These are phyloP conservation scores for Troglohyphantes excavatus DNA, from an alignment of 2,888 invertebrate genomes.

Conservation along the genomic window DNA sequence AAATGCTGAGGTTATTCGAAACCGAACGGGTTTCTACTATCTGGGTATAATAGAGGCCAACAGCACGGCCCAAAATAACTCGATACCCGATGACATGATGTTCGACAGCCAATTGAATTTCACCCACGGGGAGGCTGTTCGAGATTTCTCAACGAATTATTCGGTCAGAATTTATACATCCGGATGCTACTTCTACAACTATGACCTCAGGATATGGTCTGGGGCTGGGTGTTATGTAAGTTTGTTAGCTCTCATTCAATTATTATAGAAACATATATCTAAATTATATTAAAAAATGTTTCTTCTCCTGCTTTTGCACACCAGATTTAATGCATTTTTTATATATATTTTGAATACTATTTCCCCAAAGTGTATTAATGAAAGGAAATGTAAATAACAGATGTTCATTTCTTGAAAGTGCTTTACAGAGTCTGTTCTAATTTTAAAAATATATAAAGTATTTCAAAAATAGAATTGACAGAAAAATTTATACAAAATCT, in stretches of 20 bases:
- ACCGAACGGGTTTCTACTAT: slow-evolving; percentile 82
- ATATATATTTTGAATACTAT: background rate
- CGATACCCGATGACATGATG: slow-evolving; percentile 80
- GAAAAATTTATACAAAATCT: too few species aligned
- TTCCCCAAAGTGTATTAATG: too few species aligned
- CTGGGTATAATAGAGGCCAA: slow-evolving; percentile 81
- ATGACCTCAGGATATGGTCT: slow-evolving; percentile 80
- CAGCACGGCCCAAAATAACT: slow-evolving; percentile 75
- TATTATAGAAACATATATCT: too few species aligned
- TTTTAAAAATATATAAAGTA: too few species aligned
- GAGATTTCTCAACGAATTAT: slow-evolving; percentile 82
- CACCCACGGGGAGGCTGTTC: slow-evolving; percentile 80
- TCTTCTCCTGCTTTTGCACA: too few species aligned
- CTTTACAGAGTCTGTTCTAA: too few species aligned
- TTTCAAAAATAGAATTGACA: too few species aligned
- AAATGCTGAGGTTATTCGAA: slow-evolving; percentile 79
- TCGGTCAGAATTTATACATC: slow-evolving; percentile 82
- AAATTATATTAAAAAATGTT: too few species aligned
- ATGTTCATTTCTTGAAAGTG: too few species aligned
- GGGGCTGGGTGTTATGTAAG: slow-evolving; percentile 81
- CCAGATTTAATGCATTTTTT: background rate
- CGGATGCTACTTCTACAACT: slow-evolving; percentile 82
- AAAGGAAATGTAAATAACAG: too few species aligned
- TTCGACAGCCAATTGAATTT: slow-evolving; percentile 80
- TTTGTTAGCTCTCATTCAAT: slow-evolving; percentile 2